Evolutionary conservation across 2,113 vertebrate genomes (phyloP), one percentile per base, ranked within the genome.

Genomic region (Chaetops frenatus): DNA sequence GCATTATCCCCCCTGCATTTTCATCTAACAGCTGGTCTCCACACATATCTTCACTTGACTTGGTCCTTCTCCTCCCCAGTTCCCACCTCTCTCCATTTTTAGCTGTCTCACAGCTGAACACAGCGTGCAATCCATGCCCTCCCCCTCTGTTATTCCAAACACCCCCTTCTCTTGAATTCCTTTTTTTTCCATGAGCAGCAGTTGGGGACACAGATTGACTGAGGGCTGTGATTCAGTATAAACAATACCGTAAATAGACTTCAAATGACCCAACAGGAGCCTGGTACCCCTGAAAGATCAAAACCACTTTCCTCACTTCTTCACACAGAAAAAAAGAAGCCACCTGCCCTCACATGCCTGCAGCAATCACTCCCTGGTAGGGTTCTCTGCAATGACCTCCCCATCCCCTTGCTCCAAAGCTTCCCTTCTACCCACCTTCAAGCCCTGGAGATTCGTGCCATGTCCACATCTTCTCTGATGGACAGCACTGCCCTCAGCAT

Each of bases 161-260:
- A 88, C n/a, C 31, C 40, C 36, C 48, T 56, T 74, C 38, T 93
- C 56, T 50, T 64, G 4, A 74, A 86, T 86, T 83, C n/a, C 7
- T 1, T 66, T 71, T 71, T 47, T 50, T 54, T 20, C 47, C 66
- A 73, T 20, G 67, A 86, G 56, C 88, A 78, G 31, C 90, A 93
- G 85, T 28, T 92, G 88, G 72, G 82, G 90, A 95, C 80, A 74
- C 92, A 96, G 92, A 92, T 74, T 93, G 90, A 88, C 90, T 81
- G 86, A 92, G 92, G 95, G 91, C 56, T 72, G 82, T 60, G 87
- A 92, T 74, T 29, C 38, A 51, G 15, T 77, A 23, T 67, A 91
- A 93, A 81, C 44, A 83, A 38, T 56, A 79, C 71, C 80, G 79
- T 73, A 96, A 96, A 95, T 64, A 93, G 90, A 57, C 50, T 93